phyloP scores from a whole-genome alignment of 2,888 invertebrate species.

The Acholoe squamosa region DNA sequence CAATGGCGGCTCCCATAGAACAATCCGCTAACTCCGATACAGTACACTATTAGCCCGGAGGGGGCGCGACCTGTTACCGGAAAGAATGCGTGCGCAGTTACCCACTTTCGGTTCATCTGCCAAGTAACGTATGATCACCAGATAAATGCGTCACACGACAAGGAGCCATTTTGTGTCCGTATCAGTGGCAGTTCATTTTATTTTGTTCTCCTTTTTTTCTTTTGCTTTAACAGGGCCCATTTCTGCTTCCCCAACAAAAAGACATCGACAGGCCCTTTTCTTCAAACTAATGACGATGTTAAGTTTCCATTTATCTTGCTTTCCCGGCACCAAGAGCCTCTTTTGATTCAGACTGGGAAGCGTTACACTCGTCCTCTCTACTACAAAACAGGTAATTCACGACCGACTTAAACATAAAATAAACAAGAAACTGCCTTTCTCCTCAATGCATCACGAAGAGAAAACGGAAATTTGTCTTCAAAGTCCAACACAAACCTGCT shows the following conservation, averaged over 20 bases:
- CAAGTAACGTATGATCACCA: not conserved
- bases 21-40: no score
- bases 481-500: no score
- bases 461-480: no score
- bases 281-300: not conserved
- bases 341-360: not conserved
- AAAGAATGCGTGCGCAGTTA: constrained; percentile 16
- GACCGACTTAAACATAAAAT: no score
- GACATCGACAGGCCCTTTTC: not conserved
- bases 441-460: no score
- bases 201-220: no score
- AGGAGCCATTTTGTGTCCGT: not conserved
- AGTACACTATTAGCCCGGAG: not conserved
- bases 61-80: constrained; percentile 5
- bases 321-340: not conserved
- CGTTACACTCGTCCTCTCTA: no score
- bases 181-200: not conserved
- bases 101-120: not conserved
- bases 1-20: no score
- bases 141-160: constrained; percentile 8
- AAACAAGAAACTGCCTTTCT: no score
- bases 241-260: constrained; percentile 14
- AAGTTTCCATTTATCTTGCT: not conserved
- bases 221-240: not conserved
- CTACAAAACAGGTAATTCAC: no score